These are phyloP conservation scores for Acleris holmiana DNA, from an alignment of 2,888 invertebrate species.

Conservation along the genomic window DNA sequence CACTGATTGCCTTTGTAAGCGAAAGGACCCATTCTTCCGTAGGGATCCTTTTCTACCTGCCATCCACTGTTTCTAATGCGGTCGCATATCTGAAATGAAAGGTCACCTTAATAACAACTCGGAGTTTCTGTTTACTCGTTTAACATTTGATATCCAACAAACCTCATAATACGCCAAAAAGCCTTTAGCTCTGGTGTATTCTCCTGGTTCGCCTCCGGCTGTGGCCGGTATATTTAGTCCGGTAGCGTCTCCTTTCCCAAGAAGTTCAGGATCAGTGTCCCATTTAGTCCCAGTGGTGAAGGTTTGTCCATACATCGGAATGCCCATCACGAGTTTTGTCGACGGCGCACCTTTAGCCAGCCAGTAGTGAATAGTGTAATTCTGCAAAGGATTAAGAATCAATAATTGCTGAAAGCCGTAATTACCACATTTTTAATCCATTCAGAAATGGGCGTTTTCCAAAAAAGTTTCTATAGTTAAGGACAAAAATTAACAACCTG, in stretches of 20 bases:
- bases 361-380: slow-evolving; percentile 95
- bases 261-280: slow-evolving; percentile 47
- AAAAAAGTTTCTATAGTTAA: no score
- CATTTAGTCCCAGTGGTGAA: slow-evolving; percentile 84
- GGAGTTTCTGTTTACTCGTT: background rate
- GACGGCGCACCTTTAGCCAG: slow-evolving; percentile 92
- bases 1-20: slow-evolving; percentile 95
- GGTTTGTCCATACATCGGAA: slow-evolving; percentile 95
- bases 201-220: slow-evolving; percentile 92
- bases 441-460: no score
- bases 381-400: slow-evolving; percentile 73
- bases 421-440: background rate
- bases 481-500: no score
- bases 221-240: slow-evolving; percentile 91
- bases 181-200: slow-evolving; percentile 93
- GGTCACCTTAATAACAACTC: background rate
- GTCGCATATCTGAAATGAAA: slow-evolving; percentile 88
- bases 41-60: slow-evolving; percentile 91
- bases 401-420: background rate
- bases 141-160: slow-evolving; percentile 34
- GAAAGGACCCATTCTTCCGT: slow-evolving; percentile 93
- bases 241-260: slow-evolving; percentile 84
- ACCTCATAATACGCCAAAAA: slow-evolving; percentile 95
- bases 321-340: slow-evolving; percentile 93
- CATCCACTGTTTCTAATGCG: slow-evolving; percentile 90